Percentiles rank a stretch among this genome's conserved stretches.
Conservation (phyloP, 2,888 invertebrate genomes). For the Troglohyphantes excavatus region DNA sequence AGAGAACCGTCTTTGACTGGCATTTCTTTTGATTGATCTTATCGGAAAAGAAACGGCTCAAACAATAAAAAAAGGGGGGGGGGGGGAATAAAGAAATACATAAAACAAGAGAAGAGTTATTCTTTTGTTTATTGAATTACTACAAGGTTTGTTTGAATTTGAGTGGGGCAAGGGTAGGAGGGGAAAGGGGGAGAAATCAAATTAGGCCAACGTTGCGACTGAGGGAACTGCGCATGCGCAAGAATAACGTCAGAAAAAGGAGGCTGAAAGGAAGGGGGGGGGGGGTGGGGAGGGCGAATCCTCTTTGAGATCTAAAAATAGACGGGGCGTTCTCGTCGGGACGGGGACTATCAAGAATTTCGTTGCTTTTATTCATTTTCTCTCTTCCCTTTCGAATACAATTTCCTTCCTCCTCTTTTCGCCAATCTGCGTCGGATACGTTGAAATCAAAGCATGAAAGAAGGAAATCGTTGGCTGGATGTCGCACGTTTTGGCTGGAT, state of each 20-base stretch:
- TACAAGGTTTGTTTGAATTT: conserved; percentile 63
- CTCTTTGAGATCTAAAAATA: conserved; percentile 41
- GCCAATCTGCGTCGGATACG: conserved; percentile 24
- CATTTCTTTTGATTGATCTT: background rate
- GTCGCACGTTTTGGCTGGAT: conserved; percentile 9
- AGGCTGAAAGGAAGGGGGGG: background rate
- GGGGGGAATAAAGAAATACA: conserved; percentile 2
- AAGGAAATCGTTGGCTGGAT: conserved; percentile 4
- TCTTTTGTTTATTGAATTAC: conserved; percentile 61
- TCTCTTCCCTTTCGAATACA: conserved; percentile 29
- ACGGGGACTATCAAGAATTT: conserved; percentile 41
- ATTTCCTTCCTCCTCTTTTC: conserved; percentile 44
- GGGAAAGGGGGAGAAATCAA: conserved; percentile 36
- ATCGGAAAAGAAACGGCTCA: background rate
- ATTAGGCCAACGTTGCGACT: conserved; percentile 41
- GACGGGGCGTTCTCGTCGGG: conserved; percentile 20
- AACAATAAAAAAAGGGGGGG: background rate
- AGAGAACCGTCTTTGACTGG: background rate
- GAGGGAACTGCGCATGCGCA: conserved; percentile 14
- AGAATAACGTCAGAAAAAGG: background rate
- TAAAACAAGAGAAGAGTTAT: conserved; percentile 21
- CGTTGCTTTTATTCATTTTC: conserved; percentile 31
- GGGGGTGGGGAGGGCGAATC: background rate
- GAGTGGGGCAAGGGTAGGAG: background rate
- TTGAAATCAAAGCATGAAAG: conserved; percentile 18